Evolutionary conservation across 1,140 invertebrate genomes (phyloP).

Genomic region (Phthorimaea operculella): DNA sequence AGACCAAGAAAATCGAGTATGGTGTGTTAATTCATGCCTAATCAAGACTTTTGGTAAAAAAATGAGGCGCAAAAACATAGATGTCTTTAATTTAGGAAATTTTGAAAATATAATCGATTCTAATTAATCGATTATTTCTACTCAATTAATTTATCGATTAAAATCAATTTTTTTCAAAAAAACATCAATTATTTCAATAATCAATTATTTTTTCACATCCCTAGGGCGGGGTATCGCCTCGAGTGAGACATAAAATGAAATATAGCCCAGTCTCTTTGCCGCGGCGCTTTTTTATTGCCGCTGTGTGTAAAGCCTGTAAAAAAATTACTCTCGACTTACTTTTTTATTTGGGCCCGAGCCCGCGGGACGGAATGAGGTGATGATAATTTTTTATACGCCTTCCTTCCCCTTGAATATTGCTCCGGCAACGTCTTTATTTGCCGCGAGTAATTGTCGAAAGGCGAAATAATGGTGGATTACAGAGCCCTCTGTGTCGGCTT

Average conservation of each 20-base stretch:
- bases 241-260: constrained; percentile 34
- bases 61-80: too few species aligned
- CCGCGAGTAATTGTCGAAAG: constrained; percentile 25
- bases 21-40: too few species aligned
- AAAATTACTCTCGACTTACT: constrained; percentile 55
- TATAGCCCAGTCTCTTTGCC: constrained; percentile 36
- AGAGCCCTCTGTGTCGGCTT: background rate
- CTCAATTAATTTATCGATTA: too few species aligned
- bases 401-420: constrained; percentile 29
- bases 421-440: constrained; percentile 33
- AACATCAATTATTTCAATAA: too few species aligned
- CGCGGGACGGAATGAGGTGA: constrained; percentile 26
- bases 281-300: constrained; percentile 46
- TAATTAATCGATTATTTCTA: too few species aligned
- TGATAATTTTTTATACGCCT: constrained; percentile 49
- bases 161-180: too few species aligned
- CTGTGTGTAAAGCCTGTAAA: constrained; percentile 51
- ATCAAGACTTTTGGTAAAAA: too few species aligned
- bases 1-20: too few species aligned
- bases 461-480: constrained; percentile 25
- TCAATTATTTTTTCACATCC: too few species aligned
- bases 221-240: constrained; percentile 6
- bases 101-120: too few species aligned
- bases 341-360: constrained; percentile 36
- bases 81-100: too few species aligned